Evolutionary conservation across 92 coral and sea anemone species (phyloP).

Genomic region (Desmophyllum pertusum): DNA sequence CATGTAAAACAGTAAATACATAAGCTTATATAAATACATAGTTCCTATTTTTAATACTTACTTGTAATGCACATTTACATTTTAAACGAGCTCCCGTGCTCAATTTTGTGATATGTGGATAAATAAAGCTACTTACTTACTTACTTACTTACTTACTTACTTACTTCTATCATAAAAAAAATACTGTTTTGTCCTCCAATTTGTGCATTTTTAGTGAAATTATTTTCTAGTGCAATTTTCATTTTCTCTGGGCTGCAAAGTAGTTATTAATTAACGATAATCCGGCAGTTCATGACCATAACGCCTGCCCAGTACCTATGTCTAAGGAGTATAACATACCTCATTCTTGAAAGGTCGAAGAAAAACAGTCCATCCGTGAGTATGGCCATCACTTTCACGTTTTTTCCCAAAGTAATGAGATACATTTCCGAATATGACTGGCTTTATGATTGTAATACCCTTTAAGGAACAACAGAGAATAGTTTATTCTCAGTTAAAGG

Average conservation of each 20-base stretch:
- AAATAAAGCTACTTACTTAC: no score
- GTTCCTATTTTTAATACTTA: no score
- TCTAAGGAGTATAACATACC: slow-evolving; percentile 24
- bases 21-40: no score
- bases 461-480: slow-evolving; percentile 28
- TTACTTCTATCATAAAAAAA: no score
- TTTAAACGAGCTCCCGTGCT: no score
- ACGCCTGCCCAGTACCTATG: background rate
- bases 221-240: background rate
- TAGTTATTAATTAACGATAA: background rate
- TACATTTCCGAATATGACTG: slow-evolving; percentile 91
- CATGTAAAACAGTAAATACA: no score
- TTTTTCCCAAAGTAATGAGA: slow-evolving; percentile 98
- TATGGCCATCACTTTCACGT: slow-evolving; percentile 95
- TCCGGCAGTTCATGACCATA: background rate
- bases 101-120: no score
- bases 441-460: slow-evolving; percentile 91
- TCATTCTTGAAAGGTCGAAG: slow-evolving; percentile 85
- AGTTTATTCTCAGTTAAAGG: background rate
- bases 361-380: slow-evolving; percentile 97
- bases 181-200: background rate
- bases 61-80: no score
- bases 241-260: background rate
- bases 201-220: background rate
- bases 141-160: no score